Percentiles rank a stretch among this genome's conserved stretches.
Evolutionary conservation across 2,888 invertebrate species (phyloP).

Genomic region (Microctonus brassicae): DNA sequence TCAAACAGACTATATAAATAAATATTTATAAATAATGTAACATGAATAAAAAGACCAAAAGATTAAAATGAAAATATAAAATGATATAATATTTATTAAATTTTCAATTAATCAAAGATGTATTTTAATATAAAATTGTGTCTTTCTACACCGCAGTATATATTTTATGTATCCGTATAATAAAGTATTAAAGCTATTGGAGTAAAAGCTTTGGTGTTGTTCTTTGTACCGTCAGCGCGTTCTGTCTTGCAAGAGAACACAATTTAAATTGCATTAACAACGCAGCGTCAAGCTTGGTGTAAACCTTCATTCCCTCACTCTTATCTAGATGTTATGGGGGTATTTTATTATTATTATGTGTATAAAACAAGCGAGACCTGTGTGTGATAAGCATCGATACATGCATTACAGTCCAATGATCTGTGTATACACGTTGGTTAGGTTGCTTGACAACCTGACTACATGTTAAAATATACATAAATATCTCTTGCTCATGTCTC

Average conservation of each 20-base stretch:
- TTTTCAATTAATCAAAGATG: constrained; percentile 37
- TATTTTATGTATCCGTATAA: not conserved
- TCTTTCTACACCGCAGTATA: too few relatives aligned
- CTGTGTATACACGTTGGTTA: constrained; percentile 24
- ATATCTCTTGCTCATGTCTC: not conserved
- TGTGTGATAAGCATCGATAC: not conserved
- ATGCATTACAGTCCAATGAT: constrained; percentile 24
- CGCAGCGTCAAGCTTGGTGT: constrained; percentile 30
- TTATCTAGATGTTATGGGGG: not conserved
- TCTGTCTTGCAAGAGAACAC: constrained; percentile 37
- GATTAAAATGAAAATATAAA: too few relatives aligned
- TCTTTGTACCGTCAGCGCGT: constrained; percentile 38
- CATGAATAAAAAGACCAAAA: too few relatives aligned
- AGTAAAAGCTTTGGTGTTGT: constrained; percentile 29
- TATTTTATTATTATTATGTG: not conserved
- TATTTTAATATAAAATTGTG: not conserved
- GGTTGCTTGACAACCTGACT: not conserved
- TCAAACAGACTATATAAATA: too few relatives aligned
- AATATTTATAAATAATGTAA: too few relatives aligned
- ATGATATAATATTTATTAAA: too few relatives aligned
- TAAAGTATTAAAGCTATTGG: constrained; percentile 3
- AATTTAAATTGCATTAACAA: constrained; percentile 43
- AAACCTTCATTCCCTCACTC: not conserved
- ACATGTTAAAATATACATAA: not conserved
- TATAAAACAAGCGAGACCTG: not conserved